phyloP scores from a whole-genome alignment of 1,140 invertebrate species.

The Aplysia californica region DNA sequence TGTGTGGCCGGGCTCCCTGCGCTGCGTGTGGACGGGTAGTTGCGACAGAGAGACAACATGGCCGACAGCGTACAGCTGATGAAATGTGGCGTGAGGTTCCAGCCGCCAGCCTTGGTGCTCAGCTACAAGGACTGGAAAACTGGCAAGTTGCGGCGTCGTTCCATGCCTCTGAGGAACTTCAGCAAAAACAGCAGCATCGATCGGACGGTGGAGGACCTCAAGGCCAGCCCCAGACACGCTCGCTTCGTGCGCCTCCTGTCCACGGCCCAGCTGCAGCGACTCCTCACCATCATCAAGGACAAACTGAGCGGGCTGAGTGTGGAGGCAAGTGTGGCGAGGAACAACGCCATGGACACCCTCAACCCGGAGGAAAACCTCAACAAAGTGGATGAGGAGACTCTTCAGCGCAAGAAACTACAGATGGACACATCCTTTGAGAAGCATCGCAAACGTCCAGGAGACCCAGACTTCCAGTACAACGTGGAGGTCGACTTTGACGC shows the following conservation, averaged over 20 bases:
- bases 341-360: conserved; percentile 51
- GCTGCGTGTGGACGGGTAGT: too few species aligned
- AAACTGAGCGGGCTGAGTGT: conserved; percentile 58
- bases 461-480: conserved; percentile 70
- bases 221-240: conserved; percentile 46
- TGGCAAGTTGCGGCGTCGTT: conserved; percentile 55
- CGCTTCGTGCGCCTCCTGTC: conserved; percentile 55
- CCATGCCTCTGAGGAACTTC: conserved; percentile 66
- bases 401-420: conserved; percentile 67
- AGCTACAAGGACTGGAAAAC: conserved; percentile 52
- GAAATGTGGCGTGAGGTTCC: conserved; percentile 65
- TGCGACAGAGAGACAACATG: conserved; percentile 1
- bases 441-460: conserved; percentile 65
- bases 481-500: conserved; percentile 65
- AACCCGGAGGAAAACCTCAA: conserved; percentile 71
- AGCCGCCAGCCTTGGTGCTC: conserved; percentile 64
- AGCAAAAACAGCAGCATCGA: conserved; percentile 54
- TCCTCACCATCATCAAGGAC: conserved; percentile 61
- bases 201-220: conserved; percentile 52
- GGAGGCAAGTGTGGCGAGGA: conserved; percentile 64
- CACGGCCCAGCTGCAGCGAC: conserved; percentile 52
- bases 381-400: conserved; percentile 63
- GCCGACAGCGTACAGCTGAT: conserved; percentile 30
- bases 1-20: too few species aligned
- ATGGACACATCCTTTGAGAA: conserved; percentile 69